Conservation (phyloP, 2,888 invertebrate genomes). For the Bombylius discolor region DNA sequence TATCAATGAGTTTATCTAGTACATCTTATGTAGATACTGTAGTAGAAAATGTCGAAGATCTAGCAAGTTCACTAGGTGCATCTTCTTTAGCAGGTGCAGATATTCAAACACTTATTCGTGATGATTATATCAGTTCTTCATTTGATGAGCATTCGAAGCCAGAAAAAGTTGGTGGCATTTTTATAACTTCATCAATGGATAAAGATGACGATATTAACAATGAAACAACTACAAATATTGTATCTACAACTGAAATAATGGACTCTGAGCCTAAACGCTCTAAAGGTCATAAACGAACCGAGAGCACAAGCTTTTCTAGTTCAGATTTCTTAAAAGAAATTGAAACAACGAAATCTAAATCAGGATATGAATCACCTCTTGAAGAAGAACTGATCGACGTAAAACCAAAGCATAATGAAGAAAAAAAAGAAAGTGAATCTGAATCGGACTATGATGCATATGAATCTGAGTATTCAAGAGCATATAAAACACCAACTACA, state of each 20-base stretch:
- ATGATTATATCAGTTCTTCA: conserved; percentile 14
- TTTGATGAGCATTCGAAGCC: conserved; percentile 12
- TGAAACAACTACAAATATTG: conserved; percentile 21
- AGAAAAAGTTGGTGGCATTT: conserved; percentile 12
- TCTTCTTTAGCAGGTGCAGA: conserved; percentile 34
- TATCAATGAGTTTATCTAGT: conserved; percentile 46
- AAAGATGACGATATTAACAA: conserved; percentile 18
- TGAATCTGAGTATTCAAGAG: conserved; percentile 38
- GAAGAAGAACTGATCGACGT: conserved; percentile 30
- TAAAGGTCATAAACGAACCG: conserved; percentile 43
- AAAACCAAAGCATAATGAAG: conserved; percentile 21
- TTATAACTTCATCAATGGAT: conserved; percentile 23
- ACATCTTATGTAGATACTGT: conserved; percentile 41
- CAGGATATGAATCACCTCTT: conserved; percentile 21
- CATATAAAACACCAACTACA: conserved; percentile 32
- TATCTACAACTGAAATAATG: conserved; percentile 18
- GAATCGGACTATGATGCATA: conserved; percentile 38
- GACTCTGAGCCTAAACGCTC: conserved; percentile 27
- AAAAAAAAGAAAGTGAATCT: conserved; percentile 37
- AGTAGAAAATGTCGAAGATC: conserved; percentile 32
- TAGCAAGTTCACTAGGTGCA: conserved; percentile 31
- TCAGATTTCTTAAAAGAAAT: conserved; percentile 22
- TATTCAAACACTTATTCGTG: conserved; percentile 13
- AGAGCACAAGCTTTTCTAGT: conserved; percentile 36
- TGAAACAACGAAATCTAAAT: conserved; percentile 14